These are phyloP conservation scores for Podiceps cristatus DNA, from an alignment of 2,113 vertebrate genomes.

Conservation along the genomic window DNA sequence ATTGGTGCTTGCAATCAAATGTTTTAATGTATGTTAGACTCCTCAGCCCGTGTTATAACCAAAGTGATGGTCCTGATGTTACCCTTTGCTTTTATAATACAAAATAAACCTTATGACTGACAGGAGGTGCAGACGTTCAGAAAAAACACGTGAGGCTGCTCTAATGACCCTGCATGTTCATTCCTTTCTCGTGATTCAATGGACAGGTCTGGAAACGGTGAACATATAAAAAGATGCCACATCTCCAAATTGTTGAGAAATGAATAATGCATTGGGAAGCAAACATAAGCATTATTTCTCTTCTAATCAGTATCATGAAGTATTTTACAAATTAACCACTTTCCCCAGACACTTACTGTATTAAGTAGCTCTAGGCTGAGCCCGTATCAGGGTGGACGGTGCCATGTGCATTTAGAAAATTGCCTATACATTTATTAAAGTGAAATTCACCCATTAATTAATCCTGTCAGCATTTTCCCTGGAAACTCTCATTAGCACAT, in stretches of 20 bases:
- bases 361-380: slow-evolving; percentile 89
- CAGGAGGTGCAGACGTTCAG: not conserved
- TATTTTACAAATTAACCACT: slow-evolving; percentile 93
- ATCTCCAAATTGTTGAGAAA: slow-evolving; percentile 12
- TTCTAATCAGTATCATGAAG: slow-evolving; percentile 85
- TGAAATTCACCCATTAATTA: slow-evolving; percentile 96
- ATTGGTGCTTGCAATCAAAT: not conserved
- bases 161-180: not conserved
- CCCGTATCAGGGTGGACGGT: slow-evolving; percentile 84
- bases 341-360: slow-evolving; percentile 90
- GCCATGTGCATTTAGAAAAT: slow-evolving; percentile 96
- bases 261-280: slow-evolving; percentile 69
- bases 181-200: not conserved
- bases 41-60: not conserved
- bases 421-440: slow-evolving; percentile 94
- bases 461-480: slow-evolving; percentile 84
- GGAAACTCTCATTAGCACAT: slow-evolving; percentile 85
- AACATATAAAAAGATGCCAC: not conserved
- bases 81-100: not conserved
- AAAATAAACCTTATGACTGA: not conserved
- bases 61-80: not conserved
- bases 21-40: not conserved
- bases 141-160: not conserved
- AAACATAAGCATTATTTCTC: slow-evolving; percentile 62
- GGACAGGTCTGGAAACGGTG: not conserved